Evolutionary conservation across 1,140 invertebrate genomes (phyloP), one percentile per base, ranked within the genome.

Genomic region (Danaus plexippus): DNA sequence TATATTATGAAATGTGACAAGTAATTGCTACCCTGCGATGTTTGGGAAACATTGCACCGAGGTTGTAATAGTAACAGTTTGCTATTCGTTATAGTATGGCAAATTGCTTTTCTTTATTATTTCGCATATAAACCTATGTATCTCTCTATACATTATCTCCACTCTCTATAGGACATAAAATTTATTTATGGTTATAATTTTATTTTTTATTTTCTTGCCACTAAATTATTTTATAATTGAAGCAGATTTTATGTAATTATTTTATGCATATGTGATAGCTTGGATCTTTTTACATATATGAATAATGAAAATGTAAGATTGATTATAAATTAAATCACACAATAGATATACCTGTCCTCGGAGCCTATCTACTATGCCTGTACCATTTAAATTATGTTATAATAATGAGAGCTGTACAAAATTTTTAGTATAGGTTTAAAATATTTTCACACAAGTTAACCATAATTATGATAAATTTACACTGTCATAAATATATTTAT

Each of bases 11-110:
- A 67, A 71, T 67, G 52, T 67, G 69, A 73, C 60, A 69, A 57
- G 65, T 57, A 55, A 61, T 63, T 67, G 64, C 69, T 74, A 86
- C 80, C 73, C 80, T 69, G 72, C 66, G 51, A 58, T 86, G 81
- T 80, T 83, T 69, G 6, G 64, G 75, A 70, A 80, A 74, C 82
- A 81, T 71, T 57, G 59, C 73, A 67, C 42, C 7, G 75, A 67
- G 77, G 80, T 83, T 75, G 67, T 52, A 56, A 57, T 63, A 43
- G 42, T 12, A 64, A 67, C 71, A 70, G 73, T 84, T 83, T 85
- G 80, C 82, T 85, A 87, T 87, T 80, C 73, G 79, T 86, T 83
- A 67, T 84, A 84, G 80, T 87, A 87, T 85, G 76, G 85, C 82
- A 86, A 80, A 83, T 76, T 77, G 75, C 67, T 81, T 73, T 73